Evolutionary conservation across 2,797 vertebrate species (phyloP).

Genomic region (Ciconia nigra): DNA sequence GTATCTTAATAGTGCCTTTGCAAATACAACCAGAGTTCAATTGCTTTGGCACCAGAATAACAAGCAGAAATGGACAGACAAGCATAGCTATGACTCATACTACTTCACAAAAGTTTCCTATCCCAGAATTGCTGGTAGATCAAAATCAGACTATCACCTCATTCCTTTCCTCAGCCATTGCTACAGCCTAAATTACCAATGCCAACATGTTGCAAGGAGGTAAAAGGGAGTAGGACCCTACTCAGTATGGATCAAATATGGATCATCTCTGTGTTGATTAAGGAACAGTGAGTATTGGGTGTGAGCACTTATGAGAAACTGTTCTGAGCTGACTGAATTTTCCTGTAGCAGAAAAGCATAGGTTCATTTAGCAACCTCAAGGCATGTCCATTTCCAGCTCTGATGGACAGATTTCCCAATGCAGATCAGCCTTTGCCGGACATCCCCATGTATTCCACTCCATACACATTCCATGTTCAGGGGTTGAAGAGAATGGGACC

Average conservation of each 20-base stretch:
- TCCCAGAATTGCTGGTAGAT: background rate
- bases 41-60: background rate
- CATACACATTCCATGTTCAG: background rate
- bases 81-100: background rate
- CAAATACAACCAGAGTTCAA: background rate
- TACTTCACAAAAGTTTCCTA: background rate
- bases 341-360: background rate
- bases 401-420: background rate
- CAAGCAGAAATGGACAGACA: background rate
- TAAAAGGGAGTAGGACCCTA: background rate
- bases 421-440: background rate
- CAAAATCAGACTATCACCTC: background rate
- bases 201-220: background rate
- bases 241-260: background rate
- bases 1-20: background rate
- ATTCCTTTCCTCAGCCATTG: background rate
- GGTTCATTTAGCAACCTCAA: background rate
- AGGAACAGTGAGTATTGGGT: background rate
- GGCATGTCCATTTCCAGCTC: background rate
- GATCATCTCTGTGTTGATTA: background rate
- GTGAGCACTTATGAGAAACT: background rate
- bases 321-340: background rate
- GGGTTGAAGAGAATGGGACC: background rate
- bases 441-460: background rate
- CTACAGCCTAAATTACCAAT: background rate